These are phyloP conservation scores for Drosophila lacertosa DNA, from an alignment of 1,140 invertebrate genomes.

Conservation along the genomic window DNA sequence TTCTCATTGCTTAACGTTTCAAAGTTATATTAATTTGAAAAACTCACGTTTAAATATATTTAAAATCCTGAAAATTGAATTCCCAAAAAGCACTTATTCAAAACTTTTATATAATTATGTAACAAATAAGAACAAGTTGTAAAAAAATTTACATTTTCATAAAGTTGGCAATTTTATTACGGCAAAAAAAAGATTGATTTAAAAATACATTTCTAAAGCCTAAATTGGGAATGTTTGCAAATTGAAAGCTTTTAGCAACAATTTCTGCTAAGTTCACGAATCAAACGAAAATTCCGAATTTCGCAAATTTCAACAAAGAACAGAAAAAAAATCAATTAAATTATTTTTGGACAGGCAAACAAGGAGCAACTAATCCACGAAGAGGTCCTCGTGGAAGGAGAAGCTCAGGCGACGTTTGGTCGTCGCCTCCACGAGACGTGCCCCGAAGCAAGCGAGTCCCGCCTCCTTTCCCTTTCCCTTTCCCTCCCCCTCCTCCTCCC, in stretches of 20 bases:
- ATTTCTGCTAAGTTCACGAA: slow-evolving; percentile 19
- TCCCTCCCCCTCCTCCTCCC: slow-evolving; percentile 54
- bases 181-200: slow-evolving; percentile 9
- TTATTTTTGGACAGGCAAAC: slow-evolving; percentile 34
- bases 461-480: slow-evolving; percentile 46
- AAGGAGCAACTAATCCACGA: slow-evolving; percentile 47
- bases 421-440: slow-evolving; percentile 32
- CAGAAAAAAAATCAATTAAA: slow-evolving; percentile 35
- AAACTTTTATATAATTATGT: no score
- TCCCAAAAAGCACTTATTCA: no score
- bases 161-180: slow-evolving; percentile 29
- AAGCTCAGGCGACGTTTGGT: slow-evolving; percentile 76
- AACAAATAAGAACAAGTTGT: no score
- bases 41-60: no score
- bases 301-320: slow-evolving; percentile 34
- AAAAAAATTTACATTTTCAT: not conserved
- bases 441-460: slow-evolving; percentile 19
- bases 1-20: no score
- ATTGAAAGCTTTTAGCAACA: slow-evolving; percentile 36
- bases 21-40: no score
- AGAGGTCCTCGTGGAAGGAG: slow-evolving; percentile 64
- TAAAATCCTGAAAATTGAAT: no score
- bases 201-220: not conserved
- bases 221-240: slow-evolving; percentile 11
- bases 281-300: slow-evolving; percentile 1